These are phyloP conservation scores for Zophobas morio DNA, from an alignment of 1,140 invertebrate genomes.

Conservation along the genomic window DNA sequence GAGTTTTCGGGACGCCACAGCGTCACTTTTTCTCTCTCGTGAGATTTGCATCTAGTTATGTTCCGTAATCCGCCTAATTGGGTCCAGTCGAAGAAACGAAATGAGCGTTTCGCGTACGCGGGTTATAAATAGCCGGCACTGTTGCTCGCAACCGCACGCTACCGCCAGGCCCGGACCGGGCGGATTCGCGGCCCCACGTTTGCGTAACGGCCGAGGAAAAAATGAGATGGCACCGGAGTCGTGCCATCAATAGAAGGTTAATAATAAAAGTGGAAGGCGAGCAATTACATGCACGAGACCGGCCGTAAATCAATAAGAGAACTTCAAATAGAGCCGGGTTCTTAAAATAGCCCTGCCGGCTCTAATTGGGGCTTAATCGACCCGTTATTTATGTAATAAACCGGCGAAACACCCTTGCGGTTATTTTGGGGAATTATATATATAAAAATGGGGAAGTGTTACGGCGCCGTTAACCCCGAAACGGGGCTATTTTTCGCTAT, in stretches of 20 bases:
- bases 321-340: constrained; percentile 34
- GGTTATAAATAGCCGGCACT: constrained; percentile 35
- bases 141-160: constrained; percentile 32
- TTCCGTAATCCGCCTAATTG: neutral
- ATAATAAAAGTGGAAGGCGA: constrained; percentile 43
- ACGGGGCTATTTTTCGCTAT: constrained; percentile 9
- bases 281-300: constrained; percentile 46
- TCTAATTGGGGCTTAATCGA: constrained; percentile 38
- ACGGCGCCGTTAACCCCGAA: constrained; percentile 26
- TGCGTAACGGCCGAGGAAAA: neutral
- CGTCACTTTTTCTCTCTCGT: neutral
- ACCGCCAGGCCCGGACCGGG: constrained; percentile 16
- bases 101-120: constrained; percentile 23
- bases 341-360: constrained; percentile 40
- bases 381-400: constrained; percentile 41
- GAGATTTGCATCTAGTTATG: constrained; percentile 4
- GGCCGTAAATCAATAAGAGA: constrained; percentile 40
- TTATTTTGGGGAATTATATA: constrained; percentile 24
- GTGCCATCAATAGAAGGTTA: constrained; percentile 34
- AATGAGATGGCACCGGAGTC: constrained; percentile 28
- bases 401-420: constrained; percentile 22
- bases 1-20: neutral
- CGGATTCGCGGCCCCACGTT: constrained; percentile 11
- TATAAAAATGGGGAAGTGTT: constrained; percentile 21
- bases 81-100: constrained; percentile 12